Evolutionary conservation across 1,140 invertebrate species (phyloP), one percentile per base, ranked within the genome.

Genomic region (Phocides pigmalion): DNA sequence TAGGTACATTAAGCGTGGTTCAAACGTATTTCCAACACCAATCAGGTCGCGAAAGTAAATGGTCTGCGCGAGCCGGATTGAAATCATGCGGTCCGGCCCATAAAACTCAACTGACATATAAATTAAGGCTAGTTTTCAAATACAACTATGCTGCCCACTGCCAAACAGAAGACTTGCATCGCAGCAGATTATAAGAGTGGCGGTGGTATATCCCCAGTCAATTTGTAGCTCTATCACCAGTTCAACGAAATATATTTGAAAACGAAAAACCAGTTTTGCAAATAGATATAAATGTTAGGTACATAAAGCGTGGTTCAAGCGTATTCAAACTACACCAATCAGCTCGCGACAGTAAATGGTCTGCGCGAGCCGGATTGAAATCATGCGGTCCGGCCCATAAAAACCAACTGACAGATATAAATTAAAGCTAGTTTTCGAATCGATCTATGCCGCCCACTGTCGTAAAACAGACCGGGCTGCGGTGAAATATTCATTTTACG

Each of bases 401-500:
- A 54, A 54, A 54, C 51, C 51, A 54, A 54, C 53, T 32, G 53
- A 58, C 53, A 58, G 53, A 17, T 58, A 58, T 44, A 58, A 58
- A 32, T 65, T 59, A 44, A 68, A 68, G 64, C 56, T 68, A 62
- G 58, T 65, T 65, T 44, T 32, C 63, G 58, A 67, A 67, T 49
- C 56, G 65, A 63, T 68, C 58, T 58, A 58, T 49, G 66, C 63
- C 44, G 20, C 41, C 49, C 62, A 39, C n/a, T 64, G 46, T 58
- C 62, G 46, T 61, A 64, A 66, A 64, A 51, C 41, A 61, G 35
- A 19, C 58, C 46, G 64, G 62, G 22, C 39, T 32, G 62, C 25
- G 53, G 61, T 71, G 54, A 71, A 71, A 71, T 74, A 74, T 74
- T 74, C 56, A 50, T 53, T 71, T 74, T 56, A 62, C 35, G 64